Evolutionary conservation across 2,888 invertebrate species (phyloP).

Genomic region (Leptinotarsa peninsularis): DNA sequence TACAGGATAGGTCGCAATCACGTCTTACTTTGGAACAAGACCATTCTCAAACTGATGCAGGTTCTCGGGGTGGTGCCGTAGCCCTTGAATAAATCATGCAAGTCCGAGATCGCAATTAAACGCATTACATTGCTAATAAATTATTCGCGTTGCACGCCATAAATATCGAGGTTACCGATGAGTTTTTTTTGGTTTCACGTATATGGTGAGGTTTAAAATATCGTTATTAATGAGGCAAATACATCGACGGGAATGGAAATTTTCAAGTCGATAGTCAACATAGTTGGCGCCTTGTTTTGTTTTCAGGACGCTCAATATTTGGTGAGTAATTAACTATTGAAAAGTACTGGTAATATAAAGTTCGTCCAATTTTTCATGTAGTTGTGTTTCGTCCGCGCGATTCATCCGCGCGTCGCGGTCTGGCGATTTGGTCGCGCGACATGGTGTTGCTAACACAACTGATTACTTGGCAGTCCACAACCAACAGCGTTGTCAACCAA

Average conservation of each 20-base stretch:
- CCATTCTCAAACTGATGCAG: background rate
- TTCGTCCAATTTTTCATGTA: too few species aligned
- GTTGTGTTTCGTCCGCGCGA: too few species aligned
- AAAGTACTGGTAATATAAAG: too few species aligned
- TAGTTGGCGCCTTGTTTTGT: background rate
- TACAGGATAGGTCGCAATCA: conserved; percentile 10
- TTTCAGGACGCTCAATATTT: background rate
- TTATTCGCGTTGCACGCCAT: conserved; percentile 21
- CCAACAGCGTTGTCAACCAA: too few species aligned
- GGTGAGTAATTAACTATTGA: too few species aligned
- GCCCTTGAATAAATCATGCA: conserved; percentile 21
- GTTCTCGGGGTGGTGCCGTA: background rate
- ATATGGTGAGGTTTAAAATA: background rate
- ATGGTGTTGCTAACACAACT: too few species aligned
- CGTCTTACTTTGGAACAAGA: conserved; percentile 10
- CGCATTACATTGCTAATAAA: conserved; percentile 20
- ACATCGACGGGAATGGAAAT: background rate
- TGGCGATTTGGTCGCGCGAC: too few species aligned
- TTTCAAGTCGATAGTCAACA: background rate
- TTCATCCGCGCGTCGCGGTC: too few species aligned
- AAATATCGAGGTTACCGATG: conserved; percentile 23
- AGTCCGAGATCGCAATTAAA: conserved; percentile 23
- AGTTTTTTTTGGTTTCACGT: conserved; percentile 4
- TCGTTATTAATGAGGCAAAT: conserved; percentile 23
- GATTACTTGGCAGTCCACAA: too few species aligned